Evolutionary conservation across 2,888 invertebrate genomes (phyloP), one percentile per base, ranked within the genome.

Genomic region (Orgyia antiqua): DNA sequence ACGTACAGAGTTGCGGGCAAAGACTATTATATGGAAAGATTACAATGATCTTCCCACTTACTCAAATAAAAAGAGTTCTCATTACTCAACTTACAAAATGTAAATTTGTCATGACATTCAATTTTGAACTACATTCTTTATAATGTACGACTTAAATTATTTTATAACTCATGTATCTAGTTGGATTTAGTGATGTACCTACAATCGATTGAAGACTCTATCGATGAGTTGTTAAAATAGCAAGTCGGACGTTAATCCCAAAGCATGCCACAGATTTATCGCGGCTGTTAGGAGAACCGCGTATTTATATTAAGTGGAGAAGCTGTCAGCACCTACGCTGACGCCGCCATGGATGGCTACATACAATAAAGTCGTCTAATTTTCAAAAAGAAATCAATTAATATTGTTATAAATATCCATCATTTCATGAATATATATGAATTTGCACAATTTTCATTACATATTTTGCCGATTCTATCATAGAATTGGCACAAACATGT

Each of bases 281-380:
- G 70, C 69, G 68, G 66, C 68, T 68, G 79, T 80, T 75, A 72
- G 70, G 62, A 74, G 74, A 65, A 66, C 73, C 68, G 68, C 70
- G 75, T 82, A 82, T 86, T 82, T 84, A 84, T 86, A 84, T 83
- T 79, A 82, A 82, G 84, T 83, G 78, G 82, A 67, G 71, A 58
- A 77, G 75, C 82, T 82, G 80, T 84, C 82, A 74, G 75, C 84
- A 70, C 82, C 79, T 77, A 83, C 83, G 77, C 80, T 63, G 74
- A 73, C 68, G 73, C 70, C 58, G 58, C 49, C 49, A 45, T 71
- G 84, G 80, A 83, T 48, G 78, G 82, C 56, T 66, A 55, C 68
- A 84, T 83, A 69, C 84, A 76, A 77, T 57, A 75, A 45, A 42
- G 61, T 51, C 43, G 46, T 49, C 36, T 36, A 39, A 13, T 37